Evolutionary conservation across 2,113 vertebrate genomes (phyloP), one percentile per base, ranked within the genome.

Genomic region (Pimephales promelas): DNA sequence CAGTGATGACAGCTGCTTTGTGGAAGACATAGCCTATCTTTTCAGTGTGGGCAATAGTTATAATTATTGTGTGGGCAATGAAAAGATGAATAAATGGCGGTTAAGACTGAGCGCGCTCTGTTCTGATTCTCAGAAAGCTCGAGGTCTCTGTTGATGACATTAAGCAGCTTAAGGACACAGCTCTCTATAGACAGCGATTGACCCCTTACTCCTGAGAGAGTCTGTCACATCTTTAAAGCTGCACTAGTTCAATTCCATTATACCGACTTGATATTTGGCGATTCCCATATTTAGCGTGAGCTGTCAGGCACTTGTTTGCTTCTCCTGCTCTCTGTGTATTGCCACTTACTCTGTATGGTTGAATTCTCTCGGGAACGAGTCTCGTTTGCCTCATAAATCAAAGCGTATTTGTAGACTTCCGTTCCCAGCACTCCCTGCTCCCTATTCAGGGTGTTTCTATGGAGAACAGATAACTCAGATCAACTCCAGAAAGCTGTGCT

Each of bases 361-460:
- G 66, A 57, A 47, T 18, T 66, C 86, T 86, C 84, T 83, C 75
- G 84, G 83, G 78, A 80, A 74, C 4, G 10, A 31, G n/a, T 52
- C 36, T 56, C 36, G 14, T 83, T 77, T 78, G 66, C 11, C 68
- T 68, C 71, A 71, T 85, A 68, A 91, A 88, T 92, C 72, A 86
- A 85, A 88, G 83, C 45, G 52, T 71, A 57, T 31, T 59, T 59
- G 78, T 83, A 84, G 49, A 85, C 83, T 85, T 90, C 87, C 84
- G 86, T 88, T 89, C 87, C 66, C 89, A 92, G 82, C 78, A 64
- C 84, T 85, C 68, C 66, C 56, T 49, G 79, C 82, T 54, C 73
- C 76, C 84, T 24, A 82, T 64, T 76, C 66, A 84, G 74, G 28
- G 71, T 34, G 79, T 57, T 83, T 79, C 86, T 80, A 79, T 56